These are phyloP conservation scores for Seriola dumerili DNA, from an alignment of 2,113 vertebrate species.

Conservation along the genomic window DNA sequence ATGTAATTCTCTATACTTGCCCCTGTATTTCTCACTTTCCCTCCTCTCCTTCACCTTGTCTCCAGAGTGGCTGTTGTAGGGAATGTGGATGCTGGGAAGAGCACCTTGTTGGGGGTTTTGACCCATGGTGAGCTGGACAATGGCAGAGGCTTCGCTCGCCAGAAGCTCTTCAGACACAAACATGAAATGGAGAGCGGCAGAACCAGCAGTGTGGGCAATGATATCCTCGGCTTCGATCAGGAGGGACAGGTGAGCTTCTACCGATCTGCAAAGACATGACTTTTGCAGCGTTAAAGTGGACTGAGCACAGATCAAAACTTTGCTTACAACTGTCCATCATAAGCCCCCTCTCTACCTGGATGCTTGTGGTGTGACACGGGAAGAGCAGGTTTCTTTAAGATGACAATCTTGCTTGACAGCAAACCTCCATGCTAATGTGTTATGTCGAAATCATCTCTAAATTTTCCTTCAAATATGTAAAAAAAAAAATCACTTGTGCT, in stretches of 20 bases:
- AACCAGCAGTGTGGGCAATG: constrained; percentile 97
- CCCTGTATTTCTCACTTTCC: no score
- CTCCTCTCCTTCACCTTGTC: not conserved
- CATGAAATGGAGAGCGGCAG: constrained; percentile 96
- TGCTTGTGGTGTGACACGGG: not conserved
- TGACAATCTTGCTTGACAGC: no score
- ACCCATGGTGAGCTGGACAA: constrained; percentile 96
- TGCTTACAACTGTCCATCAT: not conserved
- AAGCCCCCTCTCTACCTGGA: not conserved
- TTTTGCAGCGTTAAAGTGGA: not conserved
- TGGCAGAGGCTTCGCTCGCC: constrained; percentile 94
- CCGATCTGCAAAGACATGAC: not conserved
- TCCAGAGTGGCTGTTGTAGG: constrained; percentile 95
- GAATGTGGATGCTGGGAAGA: constrained; percentile 96
- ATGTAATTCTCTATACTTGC: not conserved
- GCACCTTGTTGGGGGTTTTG: constrained; percentile 93
- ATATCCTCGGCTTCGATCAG: constrained; percentile 96
- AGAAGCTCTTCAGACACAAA: constrained; percentile 97
- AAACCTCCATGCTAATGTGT: not conserved
- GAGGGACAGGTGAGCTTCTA: constrained; percentile 87
- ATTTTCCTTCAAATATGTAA: not conserved
- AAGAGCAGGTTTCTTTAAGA: not conserved
- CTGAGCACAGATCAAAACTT: not conserved
- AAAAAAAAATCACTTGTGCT: not conserved
- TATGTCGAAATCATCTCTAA: not conserved